Conservation (phyloP, 2,113 vertebrate species). For the Triplophysa tibetana region DNA sequence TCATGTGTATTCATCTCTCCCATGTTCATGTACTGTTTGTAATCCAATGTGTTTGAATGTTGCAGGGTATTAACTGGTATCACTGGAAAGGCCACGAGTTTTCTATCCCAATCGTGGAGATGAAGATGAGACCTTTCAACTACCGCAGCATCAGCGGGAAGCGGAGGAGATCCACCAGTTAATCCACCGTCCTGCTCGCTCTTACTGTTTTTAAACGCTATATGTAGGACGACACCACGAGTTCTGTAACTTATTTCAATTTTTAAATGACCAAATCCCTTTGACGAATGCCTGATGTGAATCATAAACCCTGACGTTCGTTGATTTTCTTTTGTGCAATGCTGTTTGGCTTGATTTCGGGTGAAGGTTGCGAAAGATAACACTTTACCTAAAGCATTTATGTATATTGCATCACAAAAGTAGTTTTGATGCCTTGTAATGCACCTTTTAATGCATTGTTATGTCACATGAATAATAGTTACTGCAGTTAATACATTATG, state of each 20-base stretch:
- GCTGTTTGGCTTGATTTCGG: constrained; percentile 54
- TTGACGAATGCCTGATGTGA: constrained; percentile 34
- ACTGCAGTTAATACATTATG: too few species aligned
- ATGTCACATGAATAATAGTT: too few species aligned
- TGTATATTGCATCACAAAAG: too few species aligned
- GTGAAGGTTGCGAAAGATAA: constrained; percentile 37
- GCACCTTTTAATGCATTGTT: too few species aligned
- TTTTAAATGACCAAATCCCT: constrained; percentile 62
- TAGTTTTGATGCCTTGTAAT: too few species aligned
- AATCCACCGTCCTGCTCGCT: constrained; percentile 59
- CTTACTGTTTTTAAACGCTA: constrained; percentile 55
- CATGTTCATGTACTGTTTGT: neutral
- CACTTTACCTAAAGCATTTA: too few species aligned
- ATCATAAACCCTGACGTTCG: constrained; percentile 19
- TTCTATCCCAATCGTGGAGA: constrained; percentile 97
- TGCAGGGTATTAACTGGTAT: constrained; percentile 98
- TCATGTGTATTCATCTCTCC: neutral
- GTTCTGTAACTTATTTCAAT: constrained; percentile 69
- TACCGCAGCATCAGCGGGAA: constrained; percentile 82
- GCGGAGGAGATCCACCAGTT: constrained; percentile 85
- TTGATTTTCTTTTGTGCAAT: constrained; percentile 44
- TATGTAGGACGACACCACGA: constrained; percentile 50
- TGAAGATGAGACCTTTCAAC: constrained; percentile 95
- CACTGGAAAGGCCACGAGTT: constrained; percentile 99
- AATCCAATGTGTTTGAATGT: neutral